Evolutionary conservation across 2,797 vertebrate genomes (phyloP), one percentile per base, ranked within the genome.

Genomic region (Zenarchopterus dispar): DNA sequence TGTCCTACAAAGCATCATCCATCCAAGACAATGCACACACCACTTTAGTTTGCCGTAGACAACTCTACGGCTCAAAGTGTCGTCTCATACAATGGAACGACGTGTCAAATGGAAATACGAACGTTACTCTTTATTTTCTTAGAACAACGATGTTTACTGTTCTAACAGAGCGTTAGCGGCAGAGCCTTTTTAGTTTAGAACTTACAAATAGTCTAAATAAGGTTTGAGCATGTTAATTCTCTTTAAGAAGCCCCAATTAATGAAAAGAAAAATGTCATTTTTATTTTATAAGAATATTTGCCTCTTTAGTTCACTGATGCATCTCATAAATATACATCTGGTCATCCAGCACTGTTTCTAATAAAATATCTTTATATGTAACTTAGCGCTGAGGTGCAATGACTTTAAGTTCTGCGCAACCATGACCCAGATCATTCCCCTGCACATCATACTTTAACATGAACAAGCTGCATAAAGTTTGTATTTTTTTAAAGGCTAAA

Each of bases 1-100:
- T 73, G 67, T 80, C 80, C 77, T 88, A 92, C 89, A 88, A 91
- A 89, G 91, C 85, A 80, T 83, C 72, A 84, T 80, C 87, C 76
- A 66, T 70, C 54, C 75, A 70, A 90, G 91, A 92, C 88, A 90
- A 90, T 83, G 70, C 82, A 49, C 26, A 47, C 62, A 57, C 43
- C 57, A 24, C 70, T 87, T 78, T 60, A 65, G 72, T 75, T 77
- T 84, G 83, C 86, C 73, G 60, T 24, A 83, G 77, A 90, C 82
- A 88, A 88, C 77, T 62, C 82, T 79, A 86, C 76, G 67, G 81
- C 80, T 85, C 72, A 77, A 73, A 75, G 70, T 73, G 41, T 1
- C 55, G 51, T 43, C 55, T 53, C 70, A 70, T 39, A 82, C 76
- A 88, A 88, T 82, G 62, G 76, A 70, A 67, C 55, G 26, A 3